Evolutionary conservation across 1,140 invertebrate genomes (phyloP), one percentile per base, ranked within the genome.

Genomic region (Heliothis subflexa): DNA sequence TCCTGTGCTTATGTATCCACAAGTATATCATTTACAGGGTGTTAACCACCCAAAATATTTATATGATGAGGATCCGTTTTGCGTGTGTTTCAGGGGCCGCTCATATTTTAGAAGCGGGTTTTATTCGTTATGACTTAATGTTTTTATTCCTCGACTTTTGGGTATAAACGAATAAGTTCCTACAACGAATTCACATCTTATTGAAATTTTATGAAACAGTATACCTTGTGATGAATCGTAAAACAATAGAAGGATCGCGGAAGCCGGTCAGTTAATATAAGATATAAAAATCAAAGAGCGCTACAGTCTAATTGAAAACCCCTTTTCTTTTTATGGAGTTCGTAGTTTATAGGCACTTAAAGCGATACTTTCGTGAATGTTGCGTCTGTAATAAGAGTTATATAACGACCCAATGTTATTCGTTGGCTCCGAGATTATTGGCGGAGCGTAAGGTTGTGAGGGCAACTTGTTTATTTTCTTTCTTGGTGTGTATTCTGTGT

Each of bases 401-500:
- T 85, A 87, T 84, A 84, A 81, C 85, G 80, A 81, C 21, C 70
- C 81, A 83, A 85, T 87, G 79, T 85, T 81, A 72, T 86, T 86
- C 81, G 73, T 75, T 75, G 59, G 79, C 55, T 50, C 75, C 74
- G 73, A 86, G 84, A 87, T 91, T 88, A 91, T 88, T 89, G 84
- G 88, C 78, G 78, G 82, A 89, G 87, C 88, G 87, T 89, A 86
- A 87, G 85, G 61, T 86, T 83, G 83, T 50, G 71, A 79, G 78
- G 83, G 84, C 83, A 87, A 83, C 86, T 89, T 94, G 89, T 93
- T 94, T 94, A 92, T 92, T 91, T 94, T 93, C 89, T 91, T 92
- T 88, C 88, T 86, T 85, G 87, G 86, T 81, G 87, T 84, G 80
- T 88, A 88, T 87, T 79, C 64, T 55, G 78, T 77, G 54, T 73